phyloP scores from a whole-genome alignment of 2,888 invertebrate species.

The Pandemis heparana region DNA sequence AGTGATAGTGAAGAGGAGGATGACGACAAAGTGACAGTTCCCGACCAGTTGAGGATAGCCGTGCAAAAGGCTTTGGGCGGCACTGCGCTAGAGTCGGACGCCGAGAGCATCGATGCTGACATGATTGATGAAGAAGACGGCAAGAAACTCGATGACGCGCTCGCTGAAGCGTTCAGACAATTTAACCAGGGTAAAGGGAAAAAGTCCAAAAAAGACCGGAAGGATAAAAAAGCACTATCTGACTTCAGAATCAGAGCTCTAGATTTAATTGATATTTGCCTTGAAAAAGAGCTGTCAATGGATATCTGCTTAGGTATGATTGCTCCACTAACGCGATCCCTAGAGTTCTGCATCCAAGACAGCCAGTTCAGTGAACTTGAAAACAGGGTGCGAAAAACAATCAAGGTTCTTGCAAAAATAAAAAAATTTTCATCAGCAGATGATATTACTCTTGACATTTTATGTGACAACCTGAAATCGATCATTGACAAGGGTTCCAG shows the following conservation, averaged over 20 bases:
- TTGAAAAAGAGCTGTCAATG: slow-evolving; percentile 89
- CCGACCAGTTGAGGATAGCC: slow-evolving; percentile 89
- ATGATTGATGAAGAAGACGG: slow-evolving; percentile 92
- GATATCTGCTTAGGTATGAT: slow-evolving; percentile 89
- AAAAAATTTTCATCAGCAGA: slow-evolving; percentile 86
- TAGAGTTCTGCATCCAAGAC: slow-evolving; percentile 90
- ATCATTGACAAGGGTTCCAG: slow-evolving; percentile 88
- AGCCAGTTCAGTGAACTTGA: slow-evolving; percentile 88
- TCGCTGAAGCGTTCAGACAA: slow-evolving; percentile 90
- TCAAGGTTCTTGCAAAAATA: slow-evolving; percentile 86
- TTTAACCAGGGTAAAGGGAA: slow-evolving; percentile 83
- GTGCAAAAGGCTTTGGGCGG: slow-evolving; percentile 89
- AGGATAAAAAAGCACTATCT: slow-evolving; percentile 88
- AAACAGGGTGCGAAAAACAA: slow-evolving; percentile 86
- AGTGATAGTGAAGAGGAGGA: slow-evolving; percentile 72
- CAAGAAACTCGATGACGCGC: slow-evolving; percentile 88
- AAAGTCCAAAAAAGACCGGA: slow-evolving; percentile 84
- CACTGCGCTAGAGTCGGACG: slow-evolving; percentile 86
- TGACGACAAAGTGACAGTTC: slow-evolving; percentile 87
- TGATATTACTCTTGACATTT: slow-evolving; percentile 81
- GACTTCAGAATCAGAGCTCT: slow-evolving; percentile 91
- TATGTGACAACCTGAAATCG: slow-evolving; percentile 84
- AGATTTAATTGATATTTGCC: slow-evolving; percentile 90
- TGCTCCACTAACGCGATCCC: slow-evolving; percentile 87
- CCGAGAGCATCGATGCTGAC: slow-evolving; percentile 90